Evolutionary conservation across 2,888 invertebrate genomes (phyloP).

Genomic region (Yponomeuta evonymella): DNA sequence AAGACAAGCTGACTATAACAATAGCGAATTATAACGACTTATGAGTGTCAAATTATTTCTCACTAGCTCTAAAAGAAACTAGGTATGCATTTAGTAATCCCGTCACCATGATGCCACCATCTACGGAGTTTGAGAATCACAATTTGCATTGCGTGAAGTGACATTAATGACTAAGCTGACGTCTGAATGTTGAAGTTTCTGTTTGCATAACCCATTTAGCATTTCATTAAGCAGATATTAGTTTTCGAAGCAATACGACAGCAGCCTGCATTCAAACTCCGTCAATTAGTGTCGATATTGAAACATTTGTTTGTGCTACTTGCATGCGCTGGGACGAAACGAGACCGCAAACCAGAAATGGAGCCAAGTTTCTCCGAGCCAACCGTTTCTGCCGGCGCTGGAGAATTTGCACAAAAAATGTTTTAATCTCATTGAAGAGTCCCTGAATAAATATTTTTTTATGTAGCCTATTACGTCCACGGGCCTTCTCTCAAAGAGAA

Average conservation of each 20-base stretch:
- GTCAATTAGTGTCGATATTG: constrained; percentile 2
- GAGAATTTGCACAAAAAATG: too few relatives aligned
- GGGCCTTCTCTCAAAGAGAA: too few relatives aligned
- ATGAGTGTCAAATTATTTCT: too few relatives aligned
- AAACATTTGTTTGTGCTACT: background rate
- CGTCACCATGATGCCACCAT: too few relatives aligned
- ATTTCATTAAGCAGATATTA: constrained; percentile 24
- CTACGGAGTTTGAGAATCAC: background rate
- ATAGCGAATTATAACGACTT: too few relatives aligned
- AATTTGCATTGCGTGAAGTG: background rate
- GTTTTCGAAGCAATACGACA: background rate
- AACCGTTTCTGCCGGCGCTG: background rate
- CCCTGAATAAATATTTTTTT: too few relatives aligned
- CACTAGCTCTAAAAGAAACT: too few relatives aligned
- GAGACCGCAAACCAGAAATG: background rate
- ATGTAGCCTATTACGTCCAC: too few relatives aligned
- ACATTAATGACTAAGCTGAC: background rate
- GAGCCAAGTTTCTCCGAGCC: background rate
- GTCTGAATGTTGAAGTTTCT: constrained; percentile 2
- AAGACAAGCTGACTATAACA: too few relatives aligned
- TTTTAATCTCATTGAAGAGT: too few relatives aligned
- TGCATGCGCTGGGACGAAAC: too few relatives aligned
- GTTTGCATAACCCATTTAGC: constrained; percentile 51
- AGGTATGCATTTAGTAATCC: too few relatives aligned
- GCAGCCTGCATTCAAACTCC: constrained; percentile 1